A percentile compares a stretch with the other conserved stretches of the same genome.
These are phyloP conservation scores for Enteromius viviparus DNA, from an alignment of 2,797 vertebrate genomes.

Conservation along the genomic window DNA sequence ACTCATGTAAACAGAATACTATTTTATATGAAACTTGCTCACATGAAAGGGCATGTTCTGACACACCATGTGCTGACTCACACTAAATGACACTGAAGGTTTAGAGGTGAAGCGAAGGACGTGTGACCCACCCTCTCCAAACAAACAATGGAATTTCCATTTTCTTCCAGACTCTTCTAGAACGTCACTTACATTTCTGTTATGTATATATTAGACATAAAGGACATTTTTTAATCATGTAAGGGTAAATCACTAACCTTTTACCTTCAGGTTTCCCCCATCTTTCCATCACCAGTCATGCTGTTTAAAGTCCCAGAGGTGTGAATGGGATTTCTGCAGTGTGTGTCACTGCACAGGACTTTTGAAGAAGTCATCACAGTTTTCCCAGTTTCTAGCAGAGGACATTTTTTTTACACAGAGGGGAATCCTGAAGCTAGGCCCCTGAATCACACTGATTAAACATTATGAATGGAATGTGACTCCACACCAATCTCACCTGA, in stretches of 20 bases:
- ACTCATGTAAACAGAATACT: background rate
- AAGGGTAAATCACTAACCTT: conserved; percentile 3
- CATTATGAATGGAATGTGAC: conserved; percentile 32
- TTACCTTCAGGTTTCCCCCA: background rate
- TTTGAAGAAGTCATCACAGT: conserved; percentile 1
- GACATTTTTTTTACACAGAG: background rate
- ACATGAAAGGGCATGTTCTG: conserved; percentile 41
- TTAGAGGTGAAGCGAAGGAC: background rate
- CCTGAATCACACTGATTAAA: conserved; percentile 20
- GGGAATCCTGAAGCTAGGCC: conserved; percentile 24
- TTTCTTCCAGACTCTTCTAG: conserved; percentile 14
- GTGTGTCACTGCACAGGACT: background rate
- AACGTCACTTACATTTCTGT: background rate
- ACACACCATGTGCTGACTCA: conserved; percentile 61
- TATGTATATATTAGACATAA: background rate
- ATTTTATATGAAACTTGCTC: background rate
- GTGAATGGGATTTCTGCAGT: background rate
- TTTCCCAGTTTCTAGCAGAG: background rate
- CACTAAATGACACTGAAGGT: conserved; percentile 48
- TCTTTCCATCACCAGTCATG: background rate
- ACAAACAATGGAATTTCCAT: conserved; percentile 31
- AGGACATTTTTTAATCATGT: background rate
- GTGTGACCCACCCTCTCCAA: conserved; percentile 41
- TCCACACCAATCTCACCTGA: background rate
- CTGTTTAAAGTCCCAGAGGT: background rate